Conservation (phyloP, 2,888 invertebrate genomes). For the Drosophila dives region DNA sequence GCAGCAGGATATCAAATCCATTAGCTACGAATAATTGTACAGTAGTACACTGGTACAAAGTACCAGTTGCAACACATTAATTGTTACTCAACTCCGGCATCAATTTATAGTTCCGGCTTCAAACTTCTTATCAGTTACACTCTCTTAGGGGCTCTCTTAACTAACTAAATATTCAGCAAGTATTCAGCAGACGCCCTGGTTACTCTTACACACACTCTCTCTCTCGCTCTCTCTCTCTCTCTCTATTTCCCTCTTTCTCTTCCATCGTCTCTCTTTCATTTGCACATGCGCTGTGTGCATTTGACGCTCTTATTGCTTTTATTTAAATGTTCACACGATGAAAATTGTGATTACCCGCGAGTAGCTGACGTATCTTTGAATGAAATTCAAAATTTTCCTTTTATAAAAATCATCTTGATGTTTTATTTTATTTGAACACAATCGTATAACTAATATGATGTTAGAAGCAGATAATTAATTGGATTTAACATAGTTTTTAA, state of each 20-base stretch:
- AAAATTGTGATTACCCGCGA: neutral
- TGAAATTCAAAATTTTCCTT: neutral
- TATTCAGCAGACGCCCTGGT: constrained; percentile 55
- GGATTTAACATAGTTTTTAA: constrained; percentile 21
- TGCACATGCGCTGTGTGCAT: constrained; percentile 27
- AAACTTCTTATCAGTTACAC: constrained; percentile 40
- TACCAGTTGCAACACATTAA: constrained; percentile 45
- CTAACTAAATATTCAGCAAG: constrained; percentile 37
- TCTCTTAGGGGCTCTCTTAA: constrained; percentile 11
- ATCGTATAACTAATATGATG: constrained; percentile 60
- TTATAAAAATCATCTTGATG: constrained; percentile 64
- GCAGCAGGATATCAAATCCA: constrained; percentile 20
- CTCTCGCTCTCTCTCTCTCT: neutral
- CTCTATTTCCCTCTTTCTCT: too few relatives aligned
- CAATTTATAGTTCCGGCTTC: constrained; percentile 36
- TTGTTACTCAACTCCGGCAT: constrained; percentile 48
- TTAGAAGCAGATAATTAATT: constrained; percentile 37
- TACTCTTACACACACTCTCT: neutral
- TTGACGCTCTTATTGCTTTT: constrained; percentile 7
- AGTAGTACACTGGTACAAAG: constrained; percentile 17
- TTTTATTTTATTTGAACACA: constrained; percentile 74
- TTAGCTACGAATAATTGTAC: constrained; percentile 34
- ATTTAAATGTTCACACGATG: neutral
- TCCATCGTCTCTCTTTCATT: neutral
- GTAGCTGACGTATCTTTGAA: neutral